These are phyloP conservation scores for Rhabdornis inornatus DNA, from an alignment of 2,113 vertebrate genomes.

Conservation along the genomic window DNA sequence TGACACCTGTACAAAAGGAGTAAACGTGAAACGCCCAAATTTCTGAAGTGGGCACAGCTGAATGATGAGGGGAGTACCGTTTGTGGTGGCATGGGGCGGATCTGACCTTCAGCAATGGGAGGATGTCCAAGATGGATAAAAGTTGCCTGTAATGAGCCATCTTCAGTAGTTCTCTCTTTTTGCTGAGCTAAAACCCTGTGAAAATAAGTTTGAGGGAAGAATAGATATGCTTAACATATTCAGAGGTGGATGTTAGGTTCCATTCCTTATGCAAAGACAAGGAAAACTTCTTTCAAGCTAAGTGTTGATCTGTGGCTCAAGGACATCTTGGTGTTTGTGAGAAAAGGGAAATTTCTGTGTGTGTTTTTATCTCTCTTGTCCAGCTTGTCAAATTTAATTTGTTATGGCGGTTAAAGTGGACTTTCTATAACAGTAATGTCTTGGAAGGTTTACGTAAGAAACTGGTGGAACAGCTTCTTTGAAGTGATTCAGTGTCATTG, in stretches of 20 bases:
- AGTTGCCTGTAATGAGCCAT: neutral
- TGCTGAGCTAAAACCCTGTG: rapidly evolving
- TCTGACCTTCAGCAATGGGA: neutral
- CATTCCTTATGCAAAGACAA: neutral
- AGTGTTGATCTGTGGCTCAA: neutral
- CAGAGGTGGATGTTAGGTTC: neutral
- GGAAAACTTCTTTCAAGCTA: neutral
- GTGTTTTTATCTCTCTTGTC: neutral
- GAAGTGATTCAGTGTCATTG: constrained; percentile 5
- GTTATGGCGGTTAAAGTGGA: neutral
- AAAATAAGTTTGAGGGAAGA: neutral
- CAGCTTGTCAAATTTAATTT: neutral
- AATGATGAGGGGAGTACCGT: too few relatives aligned
- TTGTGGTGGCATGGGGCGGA: neutral
- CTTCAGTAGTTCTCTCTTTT: neutral
- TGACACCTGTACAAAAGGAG: neutral
- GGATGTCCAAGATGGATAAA: neutral
- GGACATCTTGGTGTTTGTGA: neutral
- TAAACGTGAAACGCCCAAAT: rapidly evolving
- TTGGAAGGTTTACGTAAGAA: neutral
- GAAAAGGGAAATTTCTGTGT: rapidly evolving
- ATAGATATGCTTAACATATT: neutral
- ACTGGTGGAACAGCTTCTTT: constrained; percentile 24
- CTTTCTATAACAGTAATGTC: neutral
- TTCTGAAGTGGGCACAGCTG: neutral